A percentile compares a stretch with the other conserved stretches of the same genome.
Evolutionary conservation across 1,140 invertebrate species (phyloP).

Genomic region (Trichonephila clavata): DNA sequence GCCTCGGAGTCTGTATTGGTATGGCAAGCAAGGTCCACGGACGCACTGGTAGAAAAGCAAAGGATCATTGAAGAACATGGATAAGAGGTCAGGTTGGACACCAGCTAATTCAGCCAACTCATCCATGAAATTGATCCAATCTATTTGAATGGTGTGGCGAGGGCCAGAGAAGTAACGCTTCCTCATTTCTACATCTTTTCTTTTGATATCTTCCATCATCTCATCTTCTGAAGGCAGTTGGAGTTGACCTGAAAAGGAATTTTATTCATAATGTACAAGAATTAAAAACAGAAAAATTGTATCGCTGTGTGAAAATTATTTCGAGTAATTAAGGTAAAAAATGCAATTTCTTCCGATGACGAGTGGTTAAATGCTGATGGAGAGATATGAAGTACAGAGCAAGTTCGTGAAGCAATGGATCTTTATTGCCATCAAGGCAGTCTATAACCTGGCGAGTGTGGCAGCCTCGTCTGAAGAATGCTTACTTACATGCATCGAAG

Average conservation of each 20-base stretch:
- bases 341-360: no score
- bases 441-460: no score
- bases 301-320: no score
- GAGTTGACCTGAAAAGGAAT: conserved; percentile 51
- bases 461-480: no score
- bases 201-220: conserved; percentile 79
- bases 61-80: conserved; percentile 80
- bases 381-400: no score
- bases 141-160: conserved; percentile 82
- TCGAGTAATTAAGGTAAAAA: no score
- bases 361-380: no score
- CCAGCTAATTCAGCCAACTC: conserved; percentile 80
- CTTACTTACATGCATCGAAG: no score
- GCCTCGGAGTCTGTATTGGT: conserved; percentile 81
- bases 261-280: no score
- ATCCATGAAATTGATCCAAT: conserved; percentile 81
- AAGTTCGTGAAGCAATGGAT: no score
- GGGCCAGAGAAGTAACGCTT: conserved; percentile 79
- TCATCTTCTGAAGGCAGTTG: conserved; percentile 78
- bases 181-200: conserved; percentile 79
- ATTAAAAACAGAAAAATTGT: no score
- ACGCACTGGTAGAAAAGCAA: conserved; percentile 79
- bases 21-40: conserved; percentile 80
- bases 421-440: no score
- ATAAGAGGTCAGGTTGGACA: conserved; percentile 80